These are phyloP conservation scores for Xenus cinereus DNA, from an alignment of 2,113 vertebrate genomes.

Conservation along the genomic window DNA sequence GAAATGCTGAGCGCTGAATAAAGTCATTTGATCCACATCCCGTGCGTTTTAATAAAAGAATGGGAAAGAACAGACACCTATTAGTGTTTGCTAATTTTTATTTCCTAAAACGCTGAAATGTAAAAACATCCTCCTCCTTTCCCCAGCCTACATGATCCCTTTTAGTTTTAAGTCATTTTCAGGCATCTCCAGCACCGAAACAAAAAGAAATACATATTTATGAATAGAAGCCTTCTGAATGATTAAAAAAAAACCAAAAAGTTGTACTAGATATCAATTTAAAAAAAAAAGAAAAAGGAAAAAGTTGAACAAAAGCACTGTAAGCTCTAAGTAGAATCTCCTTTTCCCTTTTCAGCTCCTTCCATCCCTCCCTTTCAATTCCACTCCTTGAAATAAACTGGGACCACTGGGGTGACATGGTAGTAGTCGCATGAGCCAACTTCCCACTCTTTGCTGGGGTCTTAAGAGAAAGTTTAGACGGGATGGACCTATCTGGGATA, in stretches of 20 bases:
- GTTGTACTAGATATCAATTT: background rate
- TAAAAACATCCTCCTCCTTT: background rate
- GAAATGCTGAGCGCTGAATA: constrained; percentile 1
- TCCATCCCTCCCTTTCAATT: background rate
- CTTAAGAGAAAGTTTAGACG: background rate
- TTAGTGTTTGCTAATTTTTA: constrained; percentile 22
- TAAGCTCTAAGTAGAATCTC: background rate
- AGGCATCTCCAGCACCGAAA: background rate
- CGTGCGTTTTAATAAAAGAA: constrained; percentile 22
- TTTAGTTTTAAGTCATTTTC: background rate
- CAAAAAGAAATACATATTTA: background rate
- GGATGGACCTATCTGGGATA: background rate
- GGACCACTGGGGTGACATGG: background rate
- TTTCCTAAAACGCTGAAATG: background rate
- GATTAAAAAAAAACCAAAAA: background rate
- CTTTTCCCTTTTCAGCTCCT: background rate
- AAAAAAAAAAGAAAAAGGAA: background rate
- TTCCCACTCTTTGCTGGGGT: background rate
- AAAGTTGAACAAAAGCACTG: background rate
- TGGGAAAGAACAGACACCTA: constrained; percentile 22
- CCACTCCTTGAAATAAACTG: background rate
- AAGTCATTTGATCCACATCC: constrained; percentile 9
- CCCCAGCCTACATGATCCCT: background rate
- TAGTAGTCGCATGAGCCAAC: background rate
- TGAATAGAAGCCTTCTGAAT: background rate